Evolutionary conservation across 1,140 invertebrate species (phyloP).

Genomic region (Aethina tumida): DNA sequence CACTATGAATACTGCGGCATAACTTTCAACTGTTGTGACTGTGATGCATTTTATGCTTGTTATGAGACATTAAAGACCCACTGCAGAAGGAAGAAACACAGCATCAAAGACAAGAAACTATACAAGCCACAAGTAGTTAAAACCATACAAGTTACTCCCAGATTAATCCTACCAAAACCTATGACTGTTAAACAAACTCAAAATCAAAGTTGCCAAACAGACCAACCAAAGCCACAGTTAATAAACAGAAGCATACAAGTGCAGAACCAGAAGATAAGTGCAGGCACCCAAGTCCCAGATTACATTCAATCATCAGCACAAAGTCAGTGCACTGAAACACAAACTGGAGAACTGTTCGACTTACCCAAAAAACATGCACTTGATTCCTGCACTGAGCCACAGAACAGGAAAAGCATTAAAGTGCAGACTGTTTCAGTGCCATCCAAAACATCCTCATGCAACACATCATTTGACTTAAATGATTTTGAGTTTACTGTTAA

Average conservation of each 20-base stretch:
- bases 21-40: conserved; percentile 42
- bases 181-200: conserved; percentile 7
- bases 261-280: conserved; percentile 5
- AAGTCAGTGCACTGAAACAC: no score
- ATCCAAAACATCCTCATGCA: conserved; percentile 26
- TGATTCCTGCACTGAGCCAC: conserved; percentile 20
- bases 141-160: conserved; percentile 1
- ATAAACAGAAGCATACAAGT: conserved; percentile 28
- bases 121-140: conserved; percentile 19
- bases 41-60: conserved; percentile 40
- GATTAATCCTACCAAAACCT: conserved; percentile 18
- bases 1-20: conserved; percentile 42
- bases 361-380: conserved; percentile 42
- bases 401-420: conserved; percentile 24
- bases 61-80: conserved; percentile 50
- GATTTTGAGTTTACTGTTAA: conserved; percentile 19
- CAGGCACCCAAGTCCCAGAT: conserved; percentile 29
- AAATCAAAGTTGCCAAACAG: conserved; percentile 25
- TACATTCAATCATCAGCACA: no score
- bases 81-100: conserved; percentile 42
- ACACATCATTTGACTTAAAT: conserved; percentile 27
- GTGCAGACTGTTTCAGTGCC: conserved; percentile 22
- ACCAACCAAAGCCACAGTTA: conserved; percentile 10
- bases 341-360: conserved; percentile 36
- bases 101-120: conserved; percentile 24